phyloP scores from a whole-genome alignment of 2,888 invertebrate species.

The Steinernema carpocapsae region DNA sequence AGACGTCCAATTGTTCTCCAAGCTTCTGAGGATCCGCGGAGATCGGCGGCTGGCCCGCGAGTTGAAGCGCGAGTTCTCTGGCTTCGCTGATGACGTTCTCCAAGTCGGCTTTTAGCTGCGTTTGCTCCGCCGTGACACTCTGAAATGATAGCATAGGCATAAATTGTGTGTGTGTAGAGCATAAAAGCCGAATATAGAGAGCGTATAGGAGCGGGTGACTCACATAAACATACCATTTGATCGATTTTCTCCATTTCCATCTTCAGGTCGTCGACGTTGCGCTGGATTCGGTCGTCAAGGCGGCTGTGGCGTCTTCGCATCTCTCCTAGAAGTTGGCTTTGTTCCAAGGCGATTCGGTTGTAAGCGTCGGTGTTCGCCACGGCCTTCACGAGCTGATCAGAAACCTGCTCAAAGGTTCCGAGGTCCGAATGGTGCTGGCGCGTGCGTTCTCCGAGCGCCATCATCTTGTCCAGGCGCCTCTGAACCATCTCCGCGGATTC shows the following conservation, averaged over 20 bases:
- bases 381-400: not conserved
- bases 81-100: conserved; percentile 18
- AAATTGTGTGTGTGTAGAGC: not conserved
- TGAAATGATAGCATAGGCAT: not conserved
- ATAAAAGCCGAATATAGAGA: not conserved
- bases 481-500: conserved; percentile 35
- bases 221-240: conserved; percentile 34
- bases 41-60: conserved; percentile 72
- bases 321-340: conserved; percentile 26
- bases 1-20: conserved; percentile 82
- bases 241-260: conserved; percentile 48
- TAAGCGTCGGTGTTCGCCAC: conserved; percentile 28
- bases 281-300: conserved; percentile 36
- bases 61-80: conserved; percentile 1
- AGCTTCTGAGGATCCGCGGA: conserved; percentile 85
- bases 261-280: conserved; percentile 43
- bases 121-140: conserved; percentile 38
- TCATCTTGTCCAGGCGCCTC: conserved; percentile 31
- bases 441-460: conserved; percentile 26
- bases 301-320: conserved; percentile 23
- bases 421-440: conserved; percentile 1
- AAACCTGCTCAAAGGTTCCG: conserved; percentile 8
- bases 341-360: conserved; percentile 24
- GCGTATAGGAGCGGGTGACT: conserved; percentile 11
- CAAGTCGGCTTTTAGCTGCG: conserved; percentile 39